Conservation (phyloP, 2,888 invertebrate species). For the Volucella zonaria region DNA sequence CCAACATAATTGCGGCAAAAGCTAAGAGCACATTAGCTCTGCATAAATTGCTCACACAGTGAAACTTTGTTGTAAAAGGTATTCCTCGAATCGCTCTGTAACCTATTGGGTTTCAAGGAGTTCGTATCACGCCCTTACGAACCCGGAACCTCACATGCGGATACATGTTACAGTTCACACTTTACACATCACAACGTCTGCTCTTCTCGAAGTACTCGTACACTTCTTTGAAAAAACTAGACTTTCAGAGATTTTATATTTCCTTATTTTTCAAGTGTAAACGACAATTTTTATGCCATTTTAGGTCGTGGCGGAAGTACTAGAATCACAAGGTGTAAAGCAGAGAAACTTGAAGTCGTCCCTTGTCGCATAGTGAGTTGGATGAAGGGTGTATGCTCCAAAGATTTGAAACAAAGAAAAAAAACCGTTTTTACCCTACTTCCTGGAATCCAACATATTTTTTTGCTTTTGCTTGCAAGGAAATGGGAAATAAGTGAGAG, state of each 20-base stretch:
- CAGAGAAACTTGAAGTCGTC: not conserved
- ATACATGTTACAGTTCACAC: not conserved
- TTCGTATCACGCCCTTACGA: conserved; percentile 4
- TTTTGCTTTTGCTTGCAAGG: not conserved
- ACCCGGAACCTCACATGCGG: conserved; percentile 35
- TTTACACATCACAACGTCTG: not conserved
- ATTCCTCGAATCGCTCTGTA: conserved; percentile 40
- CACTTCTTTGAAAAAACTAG: conserved; percentile 9
- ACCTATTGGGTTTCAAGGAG: not conserved
- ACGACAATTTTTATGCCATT: conserved; percentile 37
- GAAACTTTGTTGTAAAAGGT: conserved; percentile 55
- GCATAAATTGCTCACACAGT: conserved; percentile 4
- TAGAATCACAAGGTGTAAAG: conserved; percentile 8
- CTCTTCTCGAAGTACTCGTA: not conserved
- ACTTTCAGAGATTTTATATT: conserved; percentile 19
- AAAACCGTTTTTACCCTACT: conserved; percentile 17
- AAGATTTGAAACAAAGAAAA: conserved; percentile 42
- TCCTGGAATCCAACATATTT: conserved; percentile 13
- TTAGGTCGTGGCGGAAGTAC: conserved; percentile 13
- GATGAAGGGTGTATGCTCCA: not conserved
- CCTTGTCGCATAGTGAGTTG: not conserved
- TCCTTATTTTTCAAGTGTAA: conserved; percentile 27
- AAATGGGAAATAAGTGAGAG: conserved; percentile 6
- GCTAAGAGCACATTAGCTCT: not conserved
- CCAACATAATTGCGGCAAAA: too few species aligned